Base-by-base conservation (phyloP, 2,113 vertebrate genomes). In the Calcarius ornatus region DNA sequence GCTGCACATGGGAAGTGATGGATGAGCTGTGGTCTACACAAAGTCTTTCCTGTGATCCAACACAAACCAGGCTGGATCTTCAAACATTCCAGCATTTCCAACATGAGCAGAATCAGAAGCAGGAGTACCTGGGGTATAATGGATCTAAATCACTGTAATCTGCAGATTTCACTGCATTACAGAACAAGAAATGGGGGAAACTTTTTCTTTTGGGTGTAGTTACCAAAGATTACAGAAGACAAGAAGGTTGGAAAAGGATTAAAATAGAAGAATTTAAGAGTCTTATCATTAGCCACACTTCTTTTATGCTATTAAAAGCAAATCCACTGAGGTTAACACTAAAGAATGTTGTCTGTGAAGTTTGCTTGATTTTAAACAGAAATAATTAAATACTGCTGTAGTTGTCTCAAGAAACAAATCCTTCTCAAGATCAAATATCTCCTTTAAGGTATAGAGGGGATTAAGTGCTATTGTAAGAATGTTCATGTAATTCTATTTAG, bases 401-500 rank as follows among this genome's bases (percentile, higher is more conserved):
- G n/a, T 53, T 77, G n/a, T 96, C 84, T 94, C 81, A 78, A 68
- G 94, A 87, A 92, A 82, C 50, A 86, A 92, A 92, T 66, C 35
- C 86, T 92, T 65, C 83, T 92, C 56, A 92, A 95, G 86, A 94
- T 93, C 90, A 92, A 89, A 93, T n/a, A 88, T 59, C 43, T 91
- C 66, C 54, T 90, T 90, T 68, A 94, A 95, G 83, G 88, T 84
- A 86, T 28, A 78, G 77, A 94, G 45, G 47, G 71, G 86, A 95
- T 91, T 93, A 87, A 92, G 53, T 69, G 38, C 19, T 92, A 64
- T 45, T 57, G 78, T 43, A 92, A 84, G 93, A 78, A 22, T 19
- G 30, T 73, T 92, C 64, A 69, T 84, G 47, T 88, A 75, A 92
- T 66, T 93, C 25, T 64, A 72, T 87, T 95, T 87, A 38, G 71